Evolutionary conservation across 1,140 invertebrate genomes (phyloP).

Genomic region (Mizuhopecten yessoensis): DNA sequence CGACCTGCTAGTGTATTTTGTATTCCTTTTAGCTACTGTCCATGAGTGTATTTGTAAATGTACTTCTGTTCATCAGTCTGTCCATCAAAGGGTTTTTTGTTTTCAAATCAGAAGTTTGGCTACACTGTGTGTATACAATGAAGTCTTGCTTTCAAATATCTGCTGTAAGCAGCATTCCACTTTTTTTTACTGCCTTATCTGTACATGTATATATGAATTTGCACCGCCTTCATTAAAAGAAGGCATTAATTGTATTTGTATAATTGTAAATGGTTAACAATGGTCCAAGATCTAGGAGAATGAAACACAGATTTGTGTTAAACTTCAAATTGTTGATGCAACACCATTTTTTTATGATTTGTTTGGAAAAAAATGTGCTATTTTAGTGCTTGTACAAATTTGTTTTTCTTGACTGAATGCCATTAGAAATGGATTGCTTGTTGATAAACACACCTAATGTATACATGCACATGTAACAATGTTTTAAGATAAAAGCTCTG

Average conservation of each 20-base stretch:
- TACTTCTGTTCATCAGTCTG: neutral
- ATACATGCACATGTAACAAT: neutral
- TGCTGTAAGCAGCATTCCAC: slow-evolving; percentile 24
- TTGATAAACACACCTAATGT: neutral
- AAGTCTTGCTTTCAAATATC: neutral
- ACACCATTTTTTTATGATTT: neutral
- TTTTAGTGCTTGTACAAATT: slow-evolving; percentile 11
- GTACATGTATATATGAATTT: neutral
- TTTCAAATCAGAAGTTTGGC: neutral
- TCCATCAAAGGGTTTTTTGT: no score
- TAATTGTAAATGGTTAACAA: slow-evolving; percentile 9
- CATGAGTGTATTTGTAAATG: neutral
- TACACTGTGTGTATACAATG: neutral
- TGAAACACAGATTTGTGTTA: neutral
- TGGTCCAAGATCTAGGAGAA: neutral
- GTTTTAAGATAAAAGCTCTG: neutral
- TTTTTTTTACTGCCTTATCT: slow-evolving; percentile 13
- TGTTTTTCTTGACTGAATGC: neutral
- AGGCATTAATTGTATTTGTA: neutral
- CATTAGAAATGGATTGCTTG: slow-evolving; percentile 24
- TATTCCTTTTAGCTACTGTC: neutral
- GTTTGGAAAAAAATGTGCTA: neutral
- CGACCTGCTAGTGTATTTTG: neutral
- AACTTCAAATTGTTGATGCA: neutral
- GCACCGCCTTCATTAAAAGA: neutral